Evolutionary conservation across 2,113 vertebrate species (phyloP).

Genomic region (Tychaedon coryphoeus): DNA sequence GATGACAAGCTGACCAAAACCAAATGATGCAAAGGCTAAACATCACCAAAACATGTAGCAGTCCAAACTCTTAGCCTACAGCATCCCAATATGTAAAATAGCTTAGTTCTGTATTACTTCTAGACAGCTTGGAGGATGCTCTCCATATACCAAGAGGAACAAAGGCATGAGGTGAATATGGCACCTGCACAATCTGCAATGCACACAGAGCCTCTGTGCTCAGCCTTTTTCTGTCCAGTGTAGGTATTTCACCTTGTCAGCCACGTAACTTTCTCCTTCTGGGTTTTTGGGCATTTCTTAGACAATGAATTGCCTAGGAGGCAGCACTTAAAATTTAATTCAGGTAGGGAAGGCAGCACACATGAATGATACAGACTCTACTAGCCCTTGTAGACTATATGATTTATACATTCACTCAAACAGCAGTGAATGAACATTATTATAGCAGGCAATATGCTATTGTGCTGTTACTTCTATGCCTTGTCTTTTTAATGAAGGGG

Average conservation of each 20-base stretch:
- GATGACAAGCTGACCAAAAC: neutral
- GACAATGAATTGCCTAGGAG: neutral
- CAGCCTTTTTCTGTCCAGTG: neutral
- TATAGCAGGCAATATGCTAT: neutral
- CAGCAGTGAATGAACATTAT: neutral
- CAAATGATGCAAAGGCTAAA: neutral
- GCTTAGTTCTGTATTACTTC: neutral
- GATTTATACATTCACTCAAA: conserved; percentile 16
- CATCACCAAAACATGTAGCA: neutral
- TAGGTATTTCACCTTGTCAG: conserved; percentile 28
- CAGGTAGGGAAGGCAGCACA: neutral
- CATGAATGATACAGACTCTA: neutral
- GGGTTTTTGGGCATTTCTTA: neutral
- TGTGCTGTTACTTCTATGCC: neutral
- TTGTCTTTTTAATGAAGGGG: conserved; percentile 34
- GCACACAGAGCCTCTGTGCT: neutral
- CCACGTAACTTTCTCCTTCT: neutral
- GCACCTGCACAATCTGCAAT: neutral
- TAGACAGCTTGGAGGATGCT: neutral
- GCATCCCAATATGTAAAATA: neutral
- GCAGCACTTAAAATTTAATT: conserved; percentile 30
- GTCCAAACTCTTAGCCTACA: neutral
- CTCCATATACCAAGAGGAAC: neutral
- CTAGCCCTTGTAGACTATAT: neutral
- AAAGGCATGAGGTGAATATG: neutral